phyloP scores from a whole-genome alignment of 2,113 vertebrate genomes.

The Grammomys dolichurus region DNA sequence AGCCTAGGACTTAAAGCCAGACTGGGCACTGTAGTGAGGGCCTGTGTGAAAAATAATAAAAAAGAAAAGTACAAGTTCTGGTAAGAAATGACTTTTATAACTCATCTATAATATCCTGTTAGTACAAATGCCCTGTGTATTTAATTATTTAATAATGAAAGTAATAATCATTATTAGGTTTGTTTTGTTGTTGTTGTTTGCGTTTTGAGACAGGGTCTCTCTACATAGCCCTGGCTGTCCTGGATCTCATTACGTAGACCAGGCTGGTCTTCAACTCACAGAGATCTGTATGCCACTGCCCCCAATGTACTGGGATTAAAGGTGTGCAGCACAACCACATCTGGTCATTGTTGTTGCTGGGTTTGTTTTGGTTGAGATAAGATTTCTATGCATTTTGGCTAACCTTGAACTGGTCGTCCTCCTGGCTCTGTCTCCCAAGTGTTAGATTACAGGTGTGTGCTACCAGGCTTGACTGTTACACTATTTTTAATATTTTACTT shows the following conservation, averaged over 20 bases:
- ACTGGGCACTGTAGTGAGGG: background rate
- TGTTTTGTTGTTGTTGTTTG: background rate
- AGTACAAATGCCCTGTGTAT: background rate
- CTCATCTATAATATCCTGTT: background rate
- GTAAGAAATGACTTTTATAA: background rate
- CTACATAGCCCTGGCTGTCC: background rate
- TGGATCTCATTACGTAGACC: background rate
- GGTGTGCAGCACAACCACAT: background rate
- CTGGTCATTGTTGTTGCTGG: background rate
- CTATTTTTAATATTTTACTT: slow-evolving; percentile 28
- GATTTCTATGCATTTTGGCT: background rate
- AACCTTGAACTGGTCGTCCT: background rate
- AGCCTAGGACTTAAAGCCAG: background rate
- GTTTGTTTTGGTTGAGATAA: background rate
- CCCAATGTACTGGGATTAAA: background rate
- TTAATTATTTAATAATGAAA: background rate
- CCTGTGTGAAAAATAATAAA: background rate
- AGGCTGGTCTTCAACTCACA: background rate
- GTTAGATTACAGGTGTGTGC: background rate
- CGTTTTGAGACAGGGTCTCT: background rate
- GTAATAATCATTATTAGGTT: background rate
- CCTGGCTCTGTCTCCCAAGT: background rate
- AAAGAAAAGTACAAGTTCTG: background rate
- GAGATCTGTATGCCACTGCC: background rate
- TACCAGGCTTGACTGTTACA: background rate